These are phyloP conservation scores for Symphodus melops DNA, from an alignment of 2,113 vertebrate genomes.

Conservation along the genomic window DNA sequence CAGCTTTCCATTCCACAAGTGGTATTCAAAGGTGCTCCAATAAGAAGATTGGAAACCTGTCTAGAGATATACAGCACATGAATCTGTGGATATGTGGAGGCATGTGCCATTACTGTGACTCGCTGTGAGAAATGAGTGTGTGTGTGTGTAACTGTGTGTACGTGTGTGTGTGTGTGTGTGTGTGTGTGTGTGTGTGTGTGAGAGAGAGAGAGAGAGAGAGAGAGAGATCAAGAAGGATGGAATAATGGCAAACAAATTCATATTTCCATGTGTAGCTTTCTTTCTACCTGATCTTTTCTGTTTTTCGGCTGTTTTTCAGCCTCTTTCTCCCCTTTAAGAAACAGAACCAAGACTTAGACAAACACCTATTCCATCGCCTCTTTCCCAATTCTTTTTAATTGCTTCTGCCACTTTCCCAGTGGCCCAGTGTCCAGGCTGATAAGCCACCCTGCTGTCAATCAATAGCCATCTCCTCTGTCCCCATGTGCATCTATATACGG, in stretches of 20 bases:
- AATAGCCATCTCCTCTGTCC: constrained; percentile 72
- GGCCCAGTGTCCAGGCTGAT: constrained; percentile 60
- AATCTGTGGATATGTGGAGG: constrained; percentile 29
- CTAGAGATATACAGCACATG: constrained; percentile 16
- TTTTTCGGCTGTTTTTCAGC: not conserved
- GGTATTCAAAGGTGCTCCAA: constrained; percentile 56
- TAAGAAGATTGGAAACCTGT: constrained; percentile 60
- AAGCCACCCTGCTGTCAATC: constrained; percentile 76
- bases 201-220: not conserved
- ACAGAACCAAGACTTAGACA: constrained; percentile 42
- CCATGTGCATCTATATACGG: constrained; percentile 75
- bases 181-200: not conserved
- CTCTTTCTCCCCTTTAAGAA: constrained; percentile 23
- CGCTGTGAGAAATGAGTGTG: constrained; percentile 11
- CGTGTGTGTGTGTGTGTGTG: not conserved
- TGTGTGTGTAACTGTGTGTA: not conserved
- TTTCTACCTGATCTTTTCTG: not conserved
- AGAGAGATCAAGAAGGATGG: not conserved
- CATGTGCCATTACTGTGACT: constrained; percentile 36
- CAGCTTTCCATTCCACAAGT: constrained; percentile 66
- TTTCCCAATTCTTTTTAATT: constrained; percentile 72
- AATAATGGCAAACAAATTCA: constrained; percentile 26
- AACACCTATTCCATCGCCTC: constrained; percentile 24
- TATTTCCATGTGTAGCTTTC: constrained; percentile 22
- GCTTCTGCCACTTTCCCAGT: constrained; percentile 72